A percentile compares a stretch with the other conserved stretches of the same genome.
Conservation (phyloP, 2,113 vertebrate genomes). For the Balaeniceps rex region DNA sequence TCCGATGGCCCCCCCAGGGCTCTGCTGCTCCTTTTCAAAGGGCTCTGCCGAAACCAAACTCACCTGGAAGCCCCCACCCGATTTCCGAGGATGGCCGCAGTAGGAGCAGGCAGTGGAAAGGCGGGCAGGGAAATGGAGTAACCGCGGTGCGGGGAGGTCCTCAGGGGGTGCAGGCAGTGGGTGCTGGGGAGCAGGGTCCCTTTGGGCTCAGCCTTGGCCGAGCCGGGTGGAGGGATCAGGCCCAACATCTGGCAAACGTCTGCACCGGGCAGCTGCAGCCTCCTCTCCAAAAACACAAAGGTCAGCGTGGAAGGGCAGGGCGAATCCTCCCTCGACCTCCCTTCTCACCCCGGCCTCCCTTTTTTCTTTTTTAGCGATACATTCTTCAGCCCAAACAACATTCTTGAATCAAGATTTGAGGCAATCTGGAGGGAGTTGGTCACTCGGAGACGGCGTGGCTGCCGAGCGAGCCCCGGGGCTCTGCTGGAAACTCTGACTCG, state of each 20-base stretch:
- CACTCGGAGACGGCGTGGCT: neutral
- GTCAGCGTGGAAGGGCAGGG: neutral
- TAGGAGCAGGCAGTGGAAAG: neutral
- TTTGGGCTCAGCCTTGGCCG: neutral
- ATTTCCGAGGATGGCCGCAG: accelerated
- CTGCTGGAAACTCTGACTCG: constrained; percentile 20
- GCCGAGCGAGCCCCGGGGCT: neutral
- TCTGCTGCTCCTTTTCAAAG: neutral
- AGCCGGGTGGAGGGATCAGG: accelerated
- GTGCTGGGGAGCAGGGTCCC: neutral
- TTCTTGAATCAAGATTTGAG: constrained; percentile 49
- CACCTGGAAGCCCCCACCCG: neutral
- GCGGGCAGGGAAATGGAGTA: neutral
- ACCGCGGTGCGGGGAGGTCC: neutral
- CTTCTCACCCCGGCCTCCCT: constrained; percentile 11
- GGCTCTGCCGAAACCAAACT: neutral
- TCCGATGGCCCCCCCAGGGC: accelerated
- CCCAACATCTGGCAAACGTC: neutral
- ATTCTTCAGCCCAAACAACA: constrained; percentile 60
- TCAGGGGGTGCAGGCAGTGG: neutral
- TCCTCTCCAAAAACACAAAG: neutral
- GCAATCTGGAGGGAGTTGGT: constrained; percentile 35
- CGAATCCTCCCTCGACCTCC: neutral
- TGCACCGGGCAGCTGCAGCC: neutral
- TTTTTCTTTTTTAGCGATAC: neutral